Conservation (phyloP, 2,113 vertebrate species). For the Oreocharis arfaki region DNA sequence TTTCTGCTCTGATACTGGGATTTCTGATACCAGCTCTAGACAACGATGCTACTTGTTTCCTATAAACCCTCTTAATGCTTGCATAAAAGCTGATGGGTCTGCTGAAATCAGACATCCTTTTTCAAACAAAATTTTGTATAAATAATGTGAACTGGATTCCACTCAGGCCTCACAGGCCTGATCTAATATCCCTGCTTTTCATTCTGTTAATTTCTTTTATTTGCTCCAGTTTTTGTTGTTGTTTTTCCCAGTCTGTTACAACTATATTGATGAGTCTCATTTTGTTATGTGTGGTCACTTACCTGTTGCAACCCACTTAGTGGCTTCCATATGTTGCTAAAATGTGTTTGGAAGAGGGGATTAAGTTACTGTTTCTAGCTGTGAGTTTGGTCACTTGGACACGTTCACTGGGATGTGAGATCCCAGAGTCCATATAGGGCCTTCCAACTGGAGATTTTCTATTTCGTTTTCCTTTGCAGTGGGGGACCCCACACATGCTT, state of each 20-base stretch:
- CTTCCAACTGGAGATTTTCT: background rate
- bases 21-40: background rate
- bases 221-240: background rate
- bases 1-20: background rate
- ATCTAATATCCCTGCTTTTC: background rate
- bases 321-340: conserved; percentile 30
- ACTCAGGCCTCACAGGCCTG: background rate
- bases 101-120: background rate
- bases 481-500: background rate
- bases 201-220: background rate
- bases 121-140: background rate
- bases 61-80: background rate
- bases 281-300: conserved; percentile 10
- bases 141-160: background rate
- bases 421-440: background rate
- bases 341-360: conserved; percentile 12
- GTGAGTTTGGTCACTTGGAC: conserved; percentile 36
- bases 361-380: conserved; percentile 46
- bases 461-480: background rate
- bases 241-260: background rate
- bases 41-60: background rate
- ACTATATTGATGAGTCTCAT: background rate
- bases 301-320: background rate
- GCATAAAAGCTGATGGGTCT: background rate
- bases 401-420: background rate